Conservation (phyloP, 2,888 invertebrate genomes). For the Trissolcus japonicus region DNA sequence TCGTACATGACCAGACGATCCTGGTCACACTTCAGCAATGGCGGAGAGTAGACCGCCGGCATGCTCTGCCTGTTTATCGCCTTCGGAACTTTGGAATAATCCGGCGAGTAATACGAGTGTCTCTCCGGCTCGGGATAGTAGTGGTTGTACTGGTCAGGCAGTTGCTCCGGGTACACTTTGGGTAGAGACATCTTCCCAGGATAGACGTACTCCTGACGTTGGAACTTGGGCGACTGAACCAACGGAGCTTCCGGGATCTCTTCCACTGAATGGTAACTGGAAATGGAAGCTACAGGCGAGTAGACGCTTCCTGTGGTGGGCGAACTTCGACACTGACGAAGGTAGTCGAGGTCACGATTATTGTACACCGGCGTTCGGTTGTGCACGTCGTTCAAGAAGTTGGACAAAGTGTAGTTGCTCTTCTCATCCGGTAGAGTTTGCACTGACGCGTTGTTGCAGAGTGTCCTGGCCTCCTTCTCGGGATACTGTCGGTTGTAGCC, state of each 20-base stretch:
- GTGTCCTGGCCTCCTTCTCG: conserved; percentile 40
- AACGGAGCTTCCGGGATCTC: conserved; percentile 13
- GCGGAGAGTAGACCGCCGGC: conserved; percentile 7
- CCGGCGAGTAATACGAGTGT: neutral
- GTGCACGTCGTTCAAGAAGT: conserved; percentile 25
- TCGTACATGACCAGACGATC: conserved; percentile 11
- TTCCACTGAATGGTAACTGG: conserved; percentile 35
- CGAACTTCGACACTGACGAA: conserved; percentile 18
- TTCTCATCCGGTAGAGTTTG: conserved; percentile 55
- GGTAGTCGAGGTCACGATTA: conserved; percentile 38
- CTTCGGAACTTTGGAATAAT: neutral
- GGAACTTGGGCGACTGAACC: conserved; percentile 17
- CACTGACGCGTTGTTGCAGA: conserved; percentile 61
- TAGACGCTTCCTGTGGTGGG: conserved; percentile 20
- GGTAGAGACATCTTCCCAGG: conserved; percentile 34
- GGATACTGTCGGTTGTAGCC: conserved; percentile 49
- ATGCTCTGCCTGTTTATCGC: neutral
- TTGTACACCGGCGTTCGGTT: conserved; percentile 36
- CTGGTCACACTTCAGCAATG: neutral
- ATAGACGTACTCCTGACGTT: conserved; percentile 43
- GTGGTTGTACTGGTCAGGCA: conserved; percentile 35
- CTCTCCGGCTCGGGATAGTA: conserved; percentile 56
- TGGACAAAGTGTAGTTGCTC: conserved; percentile 28
- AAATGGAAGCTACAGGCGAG: conserved; percentile 36
- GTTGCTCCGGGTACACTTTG: neutral